phyloP scores from a whole-genome alignment of 1,140 invertebrate genomes.

The Caenorhabditis brenneri region DNA sequence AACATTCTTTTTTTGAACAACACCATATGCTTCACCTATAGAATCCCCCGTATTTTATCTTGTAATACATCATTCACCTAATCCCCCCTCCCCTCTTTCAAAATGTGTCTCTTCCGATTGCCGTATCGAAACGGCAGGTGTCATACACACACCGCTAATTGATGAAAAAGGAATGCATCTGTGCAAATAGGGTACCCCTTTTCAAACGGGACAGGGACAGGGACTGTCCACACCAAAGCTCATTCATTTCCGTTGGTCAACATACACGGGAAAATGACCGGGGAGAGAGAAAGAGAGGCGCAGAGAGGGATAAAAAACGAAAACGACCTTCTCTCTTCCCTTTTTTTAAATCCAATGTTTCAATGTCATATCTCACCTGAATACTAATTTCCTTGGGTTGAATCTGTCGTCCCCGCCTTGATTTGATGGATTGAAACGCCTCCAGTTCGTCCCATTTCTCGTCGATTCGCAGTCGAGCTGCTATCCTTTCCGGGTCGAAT shows the following conservation, averaged over 20 bases:
- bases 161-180: conserved; percentile 21
- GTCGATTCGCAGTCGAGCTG: conserved; percentile 65
- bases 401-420: conserved; percentile 46
- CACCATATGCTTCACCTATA: too few relatives aligned
- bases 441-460: conserved; percentile 31
- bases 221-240: conserved; percentile 38
- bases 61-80: conserved; percentile 3
- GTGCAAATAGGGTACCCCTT: too few relatives aligned
- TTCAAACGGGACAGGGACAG: too few relatives aligned
- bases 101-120: conserved; percentile 1
- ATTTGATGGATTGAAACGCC: conserved; percentile 29
- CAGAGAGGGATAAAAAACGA: not conserved
- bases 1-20: too few relatives aligned
- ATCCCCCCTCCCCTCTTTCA: too few relatives aligned
- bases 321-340: not conserved
- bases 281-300: not conserved
- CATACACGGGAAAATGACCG: too few relatives aligned
- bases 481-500: conserved; percentile 67
- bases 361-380: conserved; percentile 57
- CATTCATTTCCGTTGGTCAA: conserved; percentile 28
- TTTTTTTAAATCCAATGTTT: not conserved
- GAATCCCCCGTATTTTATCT: not conserved
- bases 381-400: conserved; percentile 69
- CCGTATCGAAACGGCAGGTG: conserved; percentile 40
- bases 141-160: not conserved